Conservation (phyloP, 2,113 vertebrate species). For the Balaenoptera acutorostrata region DNA sequence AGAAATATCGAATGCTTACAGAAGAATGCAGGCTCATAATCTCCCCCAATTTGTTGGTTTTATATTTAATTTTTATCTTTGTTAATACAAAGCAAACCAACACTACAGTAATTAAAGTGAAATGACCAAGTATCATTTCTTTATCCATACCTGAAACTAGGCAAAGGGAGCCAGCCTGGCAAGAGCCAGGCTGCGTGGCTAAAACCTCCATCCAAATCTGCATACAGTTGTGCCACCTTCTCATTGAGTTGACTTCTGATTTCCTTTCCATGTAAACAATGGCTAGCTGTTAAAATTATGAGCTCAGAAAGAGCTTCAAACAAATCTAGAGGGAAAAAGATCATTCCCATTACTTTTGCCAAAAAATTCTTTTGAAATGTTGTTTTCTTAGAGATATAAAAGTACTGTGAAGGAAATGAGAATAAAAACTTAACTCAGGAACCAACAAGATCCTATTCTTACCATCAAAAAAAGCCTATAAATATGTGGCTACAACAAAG, state of each 20-base stretch:
- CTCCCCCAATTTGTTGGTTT: neutral
- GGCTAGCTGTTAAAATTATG: slow-evolving; percentile 97
- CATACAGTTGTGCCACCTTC: slow-evolving; percentile 93
- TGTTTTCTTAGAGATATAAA: slow-evolving; percentile 17
- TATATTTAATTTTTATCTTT: slow-evolving; percentile 7
- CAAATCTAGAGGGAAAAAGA: slow-evolving; percentile 83
- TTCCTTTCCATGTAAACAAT: slow-evolving; percentile 95
- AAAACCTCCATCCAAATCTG: slow-evolving; percentile 96
- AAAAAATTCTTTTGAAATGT: neutral
- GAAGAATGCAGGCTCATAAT: neutral
- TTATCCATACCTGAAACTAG: slow-evolving; percentile 92
- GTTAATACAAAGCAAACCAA: neutral
- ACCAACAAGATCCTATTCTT: neutral
- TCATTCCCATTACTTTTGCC: neutral
- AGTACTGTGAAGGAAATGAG: neutral
- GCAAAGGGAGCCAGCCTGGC: slow-evolving; percentile 95
- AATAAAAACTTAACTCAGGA: neutral
- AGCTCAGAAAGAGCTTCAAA: slow-evolving; percentile 96
- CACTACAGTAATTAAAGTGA: neutral
- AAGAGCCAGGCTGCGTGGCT: slow-evolving; percentile 95
- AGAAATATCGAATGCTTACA: slow-evolving; percentile 33
- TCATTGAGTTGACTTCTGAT: slow-evolving; percentile 90
- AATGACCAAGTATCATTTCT: neutral
- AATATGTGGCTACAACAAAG: neutral
- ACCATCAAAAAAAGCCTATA: neutral